Conservation (phyloP, 2,797 vertebrate genomes). For the Austrolebias charrua region DNA sequence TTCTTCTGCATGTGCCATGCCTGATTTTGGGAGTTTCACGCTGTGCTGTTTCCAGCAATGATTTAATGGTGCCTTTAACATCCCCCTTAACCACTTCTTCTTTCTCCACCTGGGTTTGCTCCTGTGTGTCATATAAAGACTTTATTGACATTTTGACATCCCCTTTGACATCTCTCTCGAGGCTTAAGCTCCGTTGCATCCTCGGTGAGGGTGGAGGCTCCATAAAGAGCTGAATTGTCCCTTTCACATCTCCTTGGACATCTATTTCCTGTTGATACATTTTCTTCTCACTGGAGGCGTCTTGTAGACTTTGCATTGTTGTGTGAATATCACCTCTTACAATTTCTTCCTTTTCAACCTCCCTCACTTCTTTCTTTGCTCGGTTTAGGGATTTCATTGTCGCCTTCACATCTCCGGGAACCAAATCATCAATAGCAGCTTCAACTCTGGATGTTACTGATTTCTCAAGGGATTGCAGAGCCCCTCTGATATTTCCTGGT, state of each 20-base stretch:
- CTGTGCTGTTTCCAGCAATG: slow-evolving; percentile 81
- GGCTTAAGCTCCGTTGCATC: slow-evolving; percentile 69
- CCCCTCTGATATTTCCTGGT: slow-evolving; percentile 83
- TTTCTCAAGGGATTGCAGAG: slow-evolving; percentile 87
- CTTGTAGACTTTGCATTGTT: slow-evolving; percentile 73
- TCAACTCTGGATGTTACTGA: slow-evolving; percentile 79
- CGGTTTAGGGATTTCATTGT: slow-evolving; percentile 84
- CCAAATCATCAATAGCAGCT: slow-evolving; percentile 82
- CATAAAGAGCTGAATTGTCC: slow-evolving; percentile 79
- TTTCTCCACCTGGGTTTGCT: slow-evolving; percentile 75
- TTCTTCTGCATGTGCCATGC: slow-evolving; percentile 73
- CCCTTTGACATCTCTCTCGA: slow-evolving; percentile 69
- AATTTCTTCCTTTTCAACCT: slow-evolving; percentile 80
- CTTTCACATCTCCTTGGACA: slow-evolving; percentile 78
- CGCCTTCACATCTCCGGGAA: slow-evolving; percentile 84
- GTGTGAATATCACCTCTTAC: slow-evolving; percentile 76
- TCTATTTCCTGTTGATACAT: slow-evolving; percentile 72
- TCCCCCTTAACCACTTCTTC: slow-evolving; percentile 81
- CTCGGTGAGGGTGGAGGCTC: slow-evolving; percentile 75
- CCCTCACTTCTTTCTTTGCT: slow-evolving; percentile 77
- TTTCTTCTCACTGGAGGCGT: slow-evolving; percentile 77
- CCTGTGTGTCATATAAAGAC: slow-evolving; percentile 76
- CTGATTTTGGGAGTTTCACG: slow-evolving; percentile 73
- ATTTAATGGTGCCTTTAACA: slow-evolving; percentile 83
- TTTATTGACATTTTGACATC: slow-evolving; percentile 80